Conservation (phyloP, 35 echinoderm and acorn worm species). For the Ophiothrix spiculata region DNA sequence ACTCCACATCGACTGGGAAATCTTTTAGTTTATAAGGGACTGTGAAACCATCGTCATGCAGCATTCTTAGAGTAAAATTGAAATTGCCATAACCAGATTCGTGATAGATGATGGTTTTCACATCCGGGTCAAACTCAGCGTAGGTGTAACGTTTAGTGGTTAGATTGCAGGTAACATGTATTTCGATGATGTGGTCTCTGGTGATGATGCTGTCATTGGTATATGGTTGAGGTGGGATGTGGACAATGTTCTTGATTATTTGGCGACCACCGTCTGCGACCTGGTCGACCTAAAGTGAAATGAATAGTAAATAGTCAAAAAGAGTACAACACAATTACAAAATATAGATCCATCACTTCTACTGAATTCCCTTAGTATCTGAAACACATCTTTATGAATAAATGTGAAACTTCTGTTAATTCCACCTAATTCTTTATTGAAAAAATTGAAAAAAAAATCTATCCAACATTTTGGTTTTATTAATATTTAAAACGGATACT, state of each 20-base stretch:
- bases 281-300: neutral
- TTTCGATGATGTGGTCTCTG: conserved; percentile 27
- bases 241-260: conserved; percentile 12
- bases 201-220: conserved; percentile 33
- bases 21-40: neutral
- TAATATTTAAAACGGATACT: too few species aligned
- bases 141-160: neutral
- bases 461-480: too few species aligned
- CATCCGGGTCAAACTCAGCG: conserved; percentile 29
- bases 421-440: too few species aligned
- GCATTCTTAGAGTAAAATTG: conserved; percentile 27
- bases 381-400: too few species aligned
- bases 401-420: too few species aligned
- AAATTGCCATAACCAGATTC: conserved; percentile 31
- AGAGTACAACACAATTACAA: too few species aligned
- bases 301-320: too few species aligned
- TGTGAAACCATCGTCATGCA: conserved; percentile 6
- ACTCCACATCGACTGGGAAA: conserved; percentile 23
- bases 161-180: conserved; percentile 28
- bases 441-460: too few species aligned
- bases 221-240: conserved; percentile 33
- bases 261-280: neutral
- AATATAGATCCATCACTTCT: too few species aligned
- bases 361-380: too few species aligned
- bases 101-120: conserved; percentile 32